Base-by-base conservation (phyloP, 92 coral and sea anemone species). In the Zoanthus solanderi region DNA sequence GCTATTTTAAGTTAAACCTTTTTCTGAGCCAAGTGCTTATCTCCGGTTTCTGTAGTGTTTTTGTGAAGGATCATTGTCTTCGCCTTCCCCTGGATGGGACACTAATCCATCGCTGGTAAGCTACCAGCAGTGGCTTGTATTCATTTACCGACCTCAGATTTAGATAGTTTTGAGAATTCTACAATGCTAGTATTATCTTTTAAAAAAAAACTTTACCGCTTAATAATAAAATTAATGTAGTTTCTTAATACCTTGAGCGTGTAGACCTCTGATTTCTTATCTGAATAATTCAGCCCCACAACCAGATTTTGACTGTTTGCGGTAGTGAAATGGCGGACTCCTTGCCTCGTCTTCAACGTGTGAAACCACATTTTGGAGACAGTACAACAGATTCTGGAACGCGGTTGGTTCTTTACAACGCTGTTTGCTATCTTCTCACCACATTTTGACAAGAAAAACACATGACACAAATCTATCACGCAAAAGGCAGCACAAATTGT, bases 321-420 rank as follows among this genome's bases (percentile, higher is more conserved):
- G 11, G 95, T 48, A 11, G 91, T 88, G 9, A 97, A 88, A 37
- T 86, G 71, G 45, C 94, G 94, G 11, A 97, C 87, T 6, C 94
- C 88, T 69, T 97, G 99, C 30, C 98, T 89, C 15, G 98, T 87
- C 73, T 97, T 97, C 44, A 97, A 78, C 32, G 99, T 95, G 54
- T 97, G 99, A 71, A 93, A 95, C 99, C 99, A 97, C 99, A 97
- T 97, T n/a, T 30, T 69, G 3, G 15, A 31, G 75, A 2, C 71
- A 63, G 71, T 63, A 63, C 71, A 16, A 53, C 58, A 53, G 58
- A 53, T 58, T 5, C 18, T 5, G n/a, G 66, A 11, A 1, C 66
- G 3, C 66, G 66, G 66, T 58, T 14, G 0, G 66, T 58, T 58
- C n/a, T 58, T 11, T 58, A 58, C 10, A 53, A 53, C 58, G 58